Conservation (phyloP, 2,113 vertebrate genomes). For the Axis porcinus region DNA sequence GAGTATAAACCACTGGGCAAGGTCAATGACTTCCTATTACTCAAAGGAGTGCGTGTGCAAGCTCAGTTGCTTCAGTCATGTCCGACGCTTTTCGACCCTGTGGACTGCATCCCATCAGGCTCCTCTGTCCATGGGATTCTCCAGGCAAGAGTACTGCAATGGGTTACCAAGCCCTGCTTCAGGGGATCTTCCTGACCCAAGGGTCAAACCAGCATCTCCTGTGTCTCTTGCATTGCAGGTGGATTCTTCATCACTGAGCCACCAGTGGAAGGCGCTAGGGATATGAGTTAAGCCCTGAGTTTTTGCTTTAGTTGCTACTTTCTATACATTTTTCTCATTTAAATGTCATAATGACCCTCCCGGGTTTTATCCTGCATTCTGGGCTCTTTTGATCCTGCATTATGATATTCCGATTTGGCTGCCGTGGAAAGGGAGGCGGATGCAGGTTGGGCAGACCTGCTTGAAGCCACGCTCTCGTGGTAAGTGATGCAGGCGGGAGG, state of each 20-base stretch:
- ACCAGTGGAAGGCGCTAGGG: rapidly evolving
- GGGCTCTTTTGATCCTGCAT: not conserved
- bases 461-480: not conserved
- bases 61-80: not conserved
- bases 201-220: not conserved
- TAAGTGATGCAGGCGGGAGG: not conserved
- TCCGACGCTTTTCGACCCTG: rapidly evolving
- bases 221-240: not conserved
- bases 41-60: not conserved
- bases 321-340: not conserved
- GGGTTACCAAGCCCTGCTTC: not conserved
- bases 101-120: not conserved
- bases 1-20: not conserved
- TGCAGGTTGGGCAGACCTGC: not conserved
- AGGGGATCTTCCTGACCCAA: not conserved
- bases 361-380: not conserved
- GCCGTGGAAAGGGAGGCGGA: slow-evolving; percentile 10
- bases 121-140: not conserved
- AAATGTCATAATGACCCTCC: not conserved
- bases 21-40: not conserved
- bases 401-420: not conserved
- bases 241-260: not conserved
- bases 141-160: not conserved
- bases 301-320: not conserved
- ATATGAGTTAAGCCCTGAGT: not conserved